phyloP scores from a whole-genome alignment of 2,113 vertebrate species.

The Calypte anna region DNA sequence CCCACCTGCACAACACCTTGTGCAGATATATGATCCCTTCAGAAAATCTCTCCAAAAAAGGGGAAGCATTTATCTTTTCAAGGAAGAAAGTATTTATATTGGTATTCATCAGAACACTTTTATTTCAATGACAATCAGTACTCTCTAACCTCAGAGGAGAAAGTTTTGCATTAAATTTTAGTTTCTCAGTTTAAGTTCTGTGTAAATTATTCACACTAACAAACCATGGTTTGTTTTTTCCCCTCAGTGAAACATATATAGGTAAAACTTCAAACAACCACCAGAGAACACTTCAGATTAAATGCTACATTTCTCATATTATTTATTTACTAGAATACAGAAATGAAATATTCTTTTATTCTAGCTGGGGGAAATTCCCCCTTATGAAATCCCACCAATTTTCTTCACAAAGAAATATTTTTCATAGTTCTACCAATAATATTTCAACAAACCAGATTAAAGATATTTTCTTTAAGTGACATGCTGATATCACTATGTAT shows the following conservation, averaged over 20 bases:
- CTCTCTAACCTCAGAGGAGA: background rate
- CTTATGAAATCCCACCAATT: background rate
- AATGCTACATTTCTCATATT: background rate
- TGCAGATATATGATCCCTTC: background rate
- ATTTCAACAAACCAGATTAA: background rate
- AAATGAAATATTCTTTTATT: background rate
- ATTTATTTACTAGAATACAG: background rate
- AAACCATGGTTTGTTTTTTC: background rate
- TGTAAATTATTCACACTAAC: background rate
- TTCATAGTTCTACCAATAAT: background rate
- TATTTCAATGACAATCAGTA: background rate
- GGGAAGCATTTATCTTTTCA: background rate
- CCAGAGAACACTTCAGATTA: background rate
- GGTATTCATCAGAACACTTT: background rate
- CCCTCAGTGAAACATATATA: background rate
- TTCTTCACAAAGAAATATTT: background rate
- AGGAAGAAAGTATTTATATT: background rate
- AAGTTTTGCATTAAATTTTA: background rate
- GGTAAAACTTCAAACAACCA: background rate
- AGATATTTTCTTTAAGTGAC: background rate
- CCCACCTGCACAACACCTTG: background rate
- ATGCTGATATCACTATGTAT: background rate
- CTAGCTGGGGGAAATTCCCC: background rate
- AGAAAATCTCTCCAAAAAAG: background rate
- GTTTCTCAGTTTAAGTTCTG: background rate